phyloP scores from a whole-genome alignment of 2,888 invertebrate species.

The Eucera pruinosa region DNA sequence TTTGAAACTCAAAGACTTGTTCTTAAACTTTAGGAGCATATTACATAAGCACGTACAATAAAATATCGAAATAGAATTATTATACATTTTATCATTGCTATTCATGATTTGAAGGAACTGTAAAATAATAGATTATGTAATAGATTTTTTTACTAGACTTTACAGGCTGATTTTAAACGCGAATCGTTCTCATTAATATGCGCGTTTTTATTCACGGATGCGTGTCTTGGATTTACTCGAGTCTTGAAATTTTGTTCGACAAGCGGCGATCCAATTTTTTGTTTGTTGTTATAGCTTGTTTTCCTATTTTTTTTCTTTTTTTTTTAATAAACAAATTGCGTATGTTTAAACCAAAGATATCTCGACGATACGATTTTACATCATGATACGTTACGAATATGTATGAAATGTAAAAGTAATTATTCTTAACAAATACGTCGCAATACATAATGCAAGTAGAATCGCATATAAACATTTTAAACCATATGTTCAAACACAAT shows the following conservation, averaged over 20 bases:
- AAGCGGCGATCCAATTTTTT: constrained; percentile 25
- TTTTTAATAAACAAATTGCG: constrained; percentile 60
- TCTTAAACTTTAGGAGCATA: constrained; percentile 59
- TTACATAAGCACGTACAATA: constrained; percentile 68
- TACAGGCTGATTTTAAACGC: constrained; percentile 22
- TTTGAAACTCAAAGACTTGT: constrained; percentile 72
- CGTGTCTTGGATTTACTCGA: neutral
- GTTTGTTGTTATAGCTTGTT: constrained; percentile 23
- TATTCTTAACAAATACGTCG: constrained; percentile 71
- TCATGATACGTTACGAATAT: constrained; percentile 75
- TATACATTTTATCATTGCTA: constrained; percentile 65
- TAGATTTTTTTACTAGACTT: constrained; percentile 37
- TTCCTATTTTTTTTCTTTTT: constrained; percentile 26
- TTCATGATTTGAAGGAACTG: constrained; percentile 57
- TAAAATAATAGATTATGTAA: constrained; percentile 63
- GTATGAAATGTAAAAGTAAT: constrained; percentile 77
- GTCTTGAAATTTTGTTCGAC: constrained; percentile 23
- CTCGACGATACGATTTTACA: constrained; percentile 77
- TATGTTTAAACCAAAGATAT: constrained; percentile 81
- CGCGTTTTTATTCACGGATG: constrained; percentile 23
- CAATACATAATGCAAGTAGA: constrained; percentile 55
- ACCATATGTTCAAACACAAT: constrained; percentile 44
- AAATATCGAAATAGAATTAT: constrained; percentile 71
- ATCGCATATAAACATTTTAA: constrained; percentile 43
- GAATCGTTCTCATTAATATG: constrained; percentile 22